Base-by-base conservation (phyloP, 2,113 vertebrate species). In the Turnix velox region DNA sequence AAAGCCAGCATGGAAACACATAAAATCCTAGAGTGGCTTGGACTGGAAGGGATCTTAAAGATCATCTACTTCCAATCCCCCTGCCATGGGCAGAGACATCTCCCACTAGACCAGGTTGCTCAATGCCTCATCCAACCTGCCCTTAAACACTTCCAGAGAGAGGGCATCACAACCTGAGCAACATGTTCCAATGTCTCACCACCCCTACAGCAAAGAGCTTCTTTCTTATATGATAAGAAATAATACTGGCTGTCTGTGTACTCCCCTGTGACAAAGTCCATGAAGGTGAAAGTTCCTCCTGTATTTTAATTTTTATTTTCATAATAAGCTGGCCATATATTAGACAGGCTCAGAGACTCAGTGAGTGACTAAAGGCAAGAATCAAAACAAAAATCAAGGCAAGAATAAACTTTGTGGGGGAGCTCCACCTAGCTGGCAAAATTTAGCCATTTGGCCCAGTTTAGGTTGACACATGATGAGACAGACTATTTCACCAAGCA, bases 341-440 rank as follows among this genome's bases (percentile, higher is more conserved):
- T 48, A 71, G 55, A 61, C 10, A 10, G 78, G 57, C 12, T 57
- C 46, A 45, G 6, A 46, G 43, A 67, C 45, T 62, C 48, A n/a
- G 57, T 27, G 58, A 67, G 63, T 40, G 33, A 68, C 25, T 67
- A 81, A 84, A 76, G 52, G 42, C n/a, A n/a, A n/a, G n/a, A n/a
- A n/a, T n/a, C n/a, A n/a, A n/a, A n/a, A n/a, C n/a, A n/a, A n/a
- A 93, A 90, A 95, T 14, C 69, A 87, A 68, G 45, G 55, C 40
- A 77, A 62, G 57, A 81, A 90, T 75, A 95, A 95, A 92, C 45
- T 90, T 78, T 78, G 77, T 84, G 33, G 94, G 93, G 95, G 92
- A 96, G 92, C 96, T 94, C 94, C 96, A 96, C 65, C 95, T 95
- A 93, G 86, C 96, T 96, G 91, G 91, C 94, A 94, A 75, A 82